Conservation (phyloP, 2,113 vertebrate species). For the Mirounga angustirostris region DNA sequence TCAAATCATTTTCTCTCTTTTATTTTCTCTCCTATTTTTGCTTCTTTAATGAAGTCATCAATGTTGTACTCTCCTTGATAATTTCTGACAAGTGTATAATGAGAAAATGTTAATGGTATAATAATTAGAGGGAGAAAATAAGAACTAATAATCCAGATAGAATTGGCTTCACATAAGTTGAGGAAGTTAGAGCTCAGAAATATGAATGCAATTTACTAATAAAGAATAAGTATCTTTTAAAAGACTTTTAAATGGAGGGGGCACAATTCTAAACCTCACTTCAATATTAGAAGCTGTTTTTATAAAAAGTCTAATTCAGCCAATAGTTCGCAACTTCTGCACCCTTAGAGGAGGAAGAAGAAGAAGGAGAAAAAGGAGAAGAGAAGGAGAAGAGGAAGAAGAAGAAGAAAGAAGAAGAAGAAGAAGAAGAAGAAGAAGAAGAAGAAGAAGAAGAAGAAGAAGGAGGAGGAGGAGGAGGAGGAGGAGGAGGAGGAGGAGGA, state of each 20-base stretch:
- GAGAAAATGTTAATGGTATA: conserved; percentile 22
- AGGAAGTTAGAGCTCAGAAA: background rate
- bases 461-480: no score
- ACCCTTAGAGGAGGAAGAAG: background rate
- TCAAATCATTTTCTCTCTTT: background rate
- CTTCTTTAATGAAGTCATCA: conserved; percentile 23
- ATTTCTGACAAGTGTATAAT: conserved; percentile 59
- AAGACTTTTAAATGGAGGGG: background rate
- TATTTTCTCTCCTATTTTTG: background rate
- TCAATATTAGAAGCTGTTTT: conserved; percentile 7
- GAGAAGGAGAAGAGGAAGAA: no score
- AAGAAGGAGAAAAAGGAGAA: no score
- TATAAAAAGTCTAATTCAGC: conserved; percentile 10
- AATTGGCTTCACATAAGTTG: conserved; percentile 55
- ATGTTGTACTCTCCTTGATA: background rate
- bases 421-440: no score
- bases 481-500: no score
- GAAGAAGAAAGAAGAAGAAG: background rate
- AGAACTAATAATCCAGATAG: background rate
- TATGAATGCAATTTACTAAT: conserved; percentile 3
- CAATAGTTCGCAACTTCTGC: background rate
- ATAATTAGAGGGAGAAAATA: conserved; percentile 45
- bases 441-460: no score
- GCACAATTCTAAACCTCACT: background rate
- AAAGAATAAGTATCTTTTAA: conserved; percentile 25